A percentile compares a stretch with the other conserved stretches of the same genome.
These are phyloP conservation scores for Pseudachorutes palmiensis DNA, from an alignment of 1,140 invertebrate species.

Conservation along the genomic window DNA sequence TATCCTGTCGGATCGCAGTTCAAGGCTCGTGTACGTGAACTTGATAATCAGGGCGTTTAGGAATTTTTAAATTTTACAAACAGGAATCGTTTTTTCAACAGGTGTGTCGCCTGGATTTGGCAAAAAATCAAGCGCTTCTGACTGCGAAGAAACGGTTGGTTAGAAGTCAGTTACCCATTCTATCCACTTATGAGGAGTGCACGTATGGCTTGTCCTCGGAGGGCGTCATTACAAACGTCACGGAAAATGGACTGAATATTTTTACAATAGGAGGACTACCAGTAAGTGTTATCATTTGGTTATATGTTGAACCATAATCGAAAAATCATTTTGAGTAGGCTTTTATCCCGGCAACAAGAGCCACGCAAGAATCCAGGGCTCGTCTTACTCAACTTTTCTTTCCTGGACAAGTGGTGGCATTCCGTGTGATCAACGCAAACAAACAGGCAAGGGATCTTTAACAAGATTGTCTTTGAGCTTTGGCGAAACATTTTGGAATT, in stretches of 20 bases:
- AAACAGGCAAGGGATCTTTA: constrained; percentile 12
- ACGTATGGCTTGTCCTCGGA: constrained; percentile 20
- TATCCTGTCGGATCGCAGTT: constrained; percentile 56
- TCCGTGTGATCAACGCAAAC: constrained; percentile 39
- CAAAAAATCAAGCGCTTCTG: constrained; percentile 21
- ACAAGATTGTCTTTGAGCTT: too few species aligned
- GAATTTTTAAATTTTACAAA: not conserved
- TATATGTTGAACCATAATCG: not conserved
- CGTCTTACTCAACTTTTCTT: constrained; percentile 41
- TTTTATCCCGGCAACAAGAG: constrained; percentile 23
- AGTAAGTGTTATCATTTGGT: constrained; percentile 13
- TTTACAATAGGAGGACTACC: constrained; percentile 25
- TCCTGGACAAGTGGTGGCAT: constrained; percentile 41
- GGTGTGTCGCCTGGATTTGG: constrained; percentile 26
- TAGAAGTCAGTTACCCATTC: constrained; percentile 20
- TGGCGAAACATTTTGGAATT: too few species aligned
- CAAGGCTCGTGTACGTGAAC: constrained; percentile 39
- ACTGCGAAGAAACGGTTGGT: constrained; percentile 34
- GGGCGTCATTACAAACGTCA: constrained; percentile 24
- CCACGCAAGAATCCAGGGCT: constrained; percentile 23
- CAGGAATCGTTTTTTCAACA: constrained; percentile 1
- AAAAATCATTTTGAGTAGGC: constrained; percentile 11
- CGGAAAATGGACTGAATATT: constrained; percentile 30
- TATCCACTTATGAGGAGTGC: constrained; percentile 20
- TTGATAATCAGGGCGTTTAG: not conserved